These are phyloP conservation scores for Leptobrachium ailaonicum DNA, from an alignment of 2,113 vertebrate species.

Conservation along the genomic window DNA sequence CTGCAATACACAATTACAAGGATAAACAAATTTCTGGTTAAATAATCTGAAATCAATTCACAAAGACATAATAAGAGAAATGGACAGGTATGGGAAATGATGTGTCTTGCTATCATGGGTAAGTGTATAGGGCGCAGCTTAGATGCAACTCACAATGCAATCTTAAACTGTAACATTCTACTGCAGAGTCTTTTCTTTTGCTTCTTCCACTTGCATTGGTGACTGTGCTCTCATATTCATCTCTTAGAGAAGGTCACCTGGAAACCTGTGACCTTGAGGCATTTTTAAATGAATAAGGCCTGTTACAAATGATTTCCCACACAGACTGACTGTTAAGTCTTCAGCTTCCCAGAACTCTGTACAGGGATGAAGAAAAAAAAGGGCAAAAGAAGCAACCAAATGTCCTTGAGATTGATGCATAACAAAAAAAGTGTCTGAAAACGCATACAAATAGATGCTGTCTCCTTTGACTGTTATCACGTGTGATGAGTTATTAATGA, in stretches of 20 bases:
- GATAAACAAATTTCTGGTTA: too few species aligned
- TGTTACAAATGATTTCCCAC: constrained; percentile 25
- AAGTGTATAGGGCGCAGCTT: too few species aligned
- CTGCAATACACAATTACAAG: too few species aligned
- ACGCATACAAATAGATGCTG: not conserved
- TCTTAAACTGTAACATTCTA: not conserved
- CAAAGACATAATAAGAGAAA: too few species aligned
- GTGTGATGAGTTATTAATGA: not conserved
- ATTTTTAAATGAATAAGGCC: constrained; percentile 40
- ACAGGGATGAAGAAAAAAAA: not conserved
- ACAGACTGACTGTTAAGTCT: constrained; percentile 23
- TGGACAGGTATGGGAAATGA: too few species aligned
- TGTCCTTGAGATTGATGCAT: constrained; percentile 24
- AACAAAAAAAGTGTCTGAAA: not conserved
- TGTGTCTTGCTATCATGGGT: too few species aligned
- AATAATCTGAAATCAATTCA: too few species aligned
- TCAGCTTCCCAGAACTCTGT: constrained; percentile 2
- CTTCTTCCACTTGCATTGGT: not conserved
- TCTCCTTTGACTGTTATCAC: not conserved
- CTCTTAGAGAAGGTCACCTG: constrained; percentile 33
- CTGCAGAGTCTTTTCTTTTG: constrained; percentile 5
- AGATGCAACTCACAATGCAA: not conserved
- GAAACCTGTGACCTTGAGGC: constrained; percentile 39
- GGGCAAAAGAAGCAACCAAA: not conserved
- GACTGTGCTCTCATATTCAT: constrained; percentile 6